These are phyloP conservation scores for Plectus sambesii DNA, from an alignment of 1,140 invertebrate species.

Conservation along the genomic window DNA sequence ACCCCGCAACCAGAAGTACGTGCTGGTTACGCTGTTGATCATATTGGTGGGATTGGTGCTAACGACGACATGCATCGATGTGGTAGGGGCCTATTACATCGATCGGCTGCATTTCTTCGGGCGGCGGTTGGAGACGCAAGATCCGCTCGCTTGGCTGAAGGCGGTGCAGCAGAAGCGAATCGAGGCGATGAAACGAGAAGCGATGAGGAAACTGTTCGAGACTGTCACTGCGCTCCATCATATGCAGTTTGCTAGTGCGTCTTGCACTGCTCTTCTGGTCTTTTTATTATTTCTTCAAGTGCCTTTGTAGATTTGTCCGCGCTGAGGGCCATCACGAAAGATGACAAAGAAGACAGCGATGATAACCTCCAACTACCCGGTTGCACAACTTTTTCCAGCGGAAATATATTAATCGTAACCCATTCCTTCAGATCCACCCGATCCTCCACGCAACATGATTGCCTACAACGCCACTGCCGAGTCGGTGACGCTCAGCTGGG, in stretches of 20 bases:
- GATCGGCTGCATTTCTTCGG: slow-evolving; percentile 44
- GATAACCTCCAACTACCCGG: too few species aligned
- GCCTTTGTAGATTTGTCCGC: too few species aligned
- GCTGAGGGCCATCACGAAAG: too few species aligned
- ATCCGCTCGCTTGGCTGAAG: slow-evolving; percentile 43
- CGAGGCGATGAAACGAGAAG: slow-evolving; percentile 45
- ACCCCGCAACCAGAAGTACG: slow-evolving; percentile 36
- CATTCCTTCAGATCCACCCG: slow-evolving; percentile 22
- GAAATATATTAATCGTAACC: too few species aligned
- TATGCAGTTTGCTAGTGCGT: slow-evolving; percentile 27
- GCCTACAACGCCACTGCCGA: slow-evolving; percentile 42
- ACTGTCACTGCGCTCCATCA: slow-evolving; percentile 42
- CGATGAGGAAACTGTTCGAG: slow-evolving; percentile 45
- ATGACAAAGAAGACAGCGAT: too few species aligned
- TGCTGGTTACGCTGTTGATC: slow-evolving; percentile 28
- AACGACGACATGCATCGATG: slow-evolving; percentile 41
- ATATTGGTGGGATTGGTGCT: slow-evolving; percentile 38
- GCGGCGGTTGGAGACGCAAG: slow-evolving; percentile 32
- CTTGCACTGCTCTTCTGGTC: too few species aligned
- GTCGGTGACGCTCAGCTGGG: slow-evolving; percentile 41
- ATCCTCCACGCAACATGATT: slow-evolving; percentile 34
- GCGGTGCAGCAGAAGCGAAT: slow-evolving; percentile 43
- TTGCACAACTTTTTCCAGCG: too few species aligned
- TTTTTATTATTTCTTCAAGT: too few species aligned
- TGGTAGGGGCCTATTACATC: slow-evolving; percentile 44